Base-by-base conservation (phyloP, 2,797 vertebrate genomes). In the Xiphorhynchus erythropygius region DNA sequence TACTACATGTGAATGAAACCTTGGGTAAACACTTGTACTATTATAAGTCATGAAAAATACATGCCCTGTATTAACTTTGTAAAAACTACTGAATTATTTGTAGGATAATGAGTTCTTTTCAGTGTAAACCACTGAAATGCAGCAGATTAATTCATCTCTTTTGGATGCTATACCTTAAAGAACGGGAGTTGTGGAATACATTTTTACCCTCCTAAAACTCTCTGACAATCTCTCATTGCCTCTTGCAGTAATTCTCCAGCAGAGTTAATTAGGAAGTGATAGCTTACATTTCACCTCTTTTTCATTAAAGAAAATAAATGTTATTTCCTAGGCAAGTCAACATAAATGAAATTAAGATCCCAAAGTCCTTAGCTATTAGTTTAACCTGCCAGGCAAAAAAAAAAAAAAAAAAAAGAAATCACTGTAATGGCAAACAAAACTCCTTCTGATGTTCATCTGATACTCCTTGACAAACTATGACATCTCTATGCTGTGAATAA, bases 11-110 rank as follows among this genome's bases (percentile, higher is more conserved):
- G 64, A 94, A 83, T 39, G 44, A 95, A 92, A 90, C 27, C 42
- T 57, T 93, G 2, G 0, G 60, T 83, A 95, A 95, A 95, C 30
- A 93, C 67, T 94, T 82, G 67, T 47, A 92, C 18, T 82, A 63
- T 69, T 74, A 18, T 15, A 84, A 84, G 63, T 89, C 74, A 95
- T 95, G 60, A 90, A 96, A 96, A 94, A 93, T 96, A 74, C 60
- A 92, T 92, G 39, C 4, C 69, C 39, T 88, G 17, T 78, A 88
- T 90, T 86, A 93, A 84, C 80, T 90, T 87, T 44, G 49, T 80
- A 90, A 77, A 87, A 94, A 80, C 71, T 77, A 67, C 60, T 87
- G 64, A 74, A 93, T 83, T 83, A 93, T 89, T 87, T 76, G 73
- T 75, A 85, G 49, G 30, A 53, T 74, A 90, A 91, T 53, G 59